phyloP scores from a whole-genome alignment of 2,113 vertebrate genomes.

The Myiozetetes cayanensis region DNA sequence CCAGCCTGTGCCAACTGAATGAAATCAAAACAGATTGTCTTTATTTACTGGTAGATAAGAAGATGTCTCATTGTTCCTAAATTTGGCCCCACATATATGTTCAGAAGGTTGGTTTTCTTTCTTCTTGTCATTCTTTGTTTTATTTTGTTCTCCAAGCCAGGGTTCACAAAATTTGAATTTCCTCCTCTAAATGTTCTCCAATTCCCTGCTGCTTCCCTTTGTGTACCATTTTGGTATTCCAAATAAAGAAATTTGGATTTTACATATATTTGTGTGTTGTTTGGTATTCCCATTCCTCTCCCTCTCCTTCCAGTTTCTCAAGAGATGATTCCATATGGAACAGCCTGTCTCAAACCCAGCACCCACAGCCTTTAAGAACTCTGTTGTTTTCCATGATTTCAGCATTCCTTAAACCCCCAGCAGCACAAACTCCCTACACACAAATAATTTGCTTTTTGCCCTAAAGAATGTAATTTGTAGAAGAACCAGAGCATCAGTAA shows the following conservation, averaged over 20 bases:
- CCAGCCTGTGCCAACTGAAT: neutral
- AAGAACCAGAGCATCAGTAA: neutral
- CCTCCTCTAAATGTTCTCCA: neutral
- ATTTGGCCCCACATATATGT: neutral
- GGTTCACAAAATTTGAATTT: neutral
- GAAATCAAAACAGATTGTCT: neutral
- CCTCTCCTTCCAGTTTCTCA: neutral
- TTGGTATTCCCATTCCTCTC: neutral
- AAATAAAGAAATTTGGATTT: neutral
- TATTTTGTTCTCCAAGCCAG: neutral
- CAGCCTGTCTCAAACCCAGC: neutral
- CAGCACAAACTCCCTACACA: neutral
- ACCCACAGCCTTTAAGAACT: neutral
- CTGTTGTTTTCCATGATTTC: neutral
- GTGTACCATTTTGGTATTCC: neutral
- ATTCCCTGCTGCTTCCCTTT: neutral
- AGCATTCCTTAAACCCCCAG: neutral
- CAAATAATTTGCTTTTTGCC: neutral
- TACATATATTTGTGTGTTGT: neutral
- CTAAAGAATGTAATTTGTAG: neutral
- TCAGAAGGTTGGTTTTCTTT: neutral
- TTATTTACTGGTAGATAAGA: neutral
- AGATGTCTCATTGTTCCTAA: neutral
- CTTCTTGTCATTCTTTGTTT: neutral
- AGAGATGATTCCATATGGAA: neutral